Evolutionary conservation across 2,888 invertebrate species (phyloP).

Genomic region (Phlogophora meticulosa): DNA sequence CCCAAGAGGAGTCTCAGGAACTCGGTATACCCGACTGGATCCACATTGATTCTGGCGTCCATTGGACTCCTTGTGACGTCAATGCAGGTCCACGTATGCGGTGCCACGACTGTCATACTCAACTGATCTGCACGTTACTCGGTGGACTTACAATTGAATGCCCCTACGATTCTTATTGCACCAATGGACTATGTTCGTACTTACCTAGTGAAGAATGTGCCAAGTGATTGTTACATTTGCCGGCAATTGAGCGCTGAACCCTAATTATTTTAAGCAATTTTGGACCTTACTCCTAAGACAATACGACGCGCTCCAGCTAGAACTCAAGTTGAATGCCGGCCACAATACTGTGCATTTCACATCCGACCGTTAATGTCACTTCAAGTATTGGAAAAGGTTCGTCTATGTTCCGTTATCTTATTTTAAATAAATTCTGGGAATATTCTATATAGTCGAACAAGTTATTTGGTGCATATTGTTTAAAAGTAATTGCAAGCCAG

Average conservation of each 20-base stretch:
- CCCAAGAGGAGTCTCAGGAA: neutral
- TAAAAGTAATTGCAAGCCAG: too few relatives aligned
- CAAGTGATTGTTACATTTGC: neutral
- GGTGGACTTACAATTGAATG: conserved; percentile 32
- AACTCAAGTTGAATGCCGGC: too few relatives aligned
- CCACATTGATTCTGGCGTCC: neutral
- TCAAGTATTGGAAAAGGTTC: too few relatives aligned
- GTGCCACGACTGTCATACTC: conserved; percentile 27
- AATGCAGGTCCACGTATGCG: neutral
- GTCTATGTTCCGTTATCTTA: too few relatives aligned
- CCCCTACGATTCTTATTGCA: conserved; percentile 18
- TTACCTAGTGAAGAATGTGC: conserved; percentile 14
- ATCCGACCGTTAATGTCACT: too few relatives aligned
- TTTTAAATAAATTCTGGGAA: too few relatives aligned
- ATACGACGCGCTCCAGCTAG: too few relatives aligned
- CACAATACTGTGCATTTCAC: too few relatives aligned
- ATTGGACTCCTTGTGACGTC: conserved; percentile 27
- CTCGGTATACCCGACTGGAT: neutral
- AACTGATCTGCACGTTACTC: conserved; percentile 29
- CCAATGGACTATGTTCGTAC: conserved; percentile 15
- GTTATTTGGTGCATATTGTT: too few relatives aligned
- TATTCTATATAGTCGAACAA: too few relatives aligned
- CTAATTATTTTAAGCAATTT: too few relatives aligned
- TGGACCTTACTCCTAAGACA: too few relatives aligned
- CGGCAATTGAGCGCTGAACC: neutral